Evolutionary conservation across 2,797 vertebrate genomes (phyloP), one percentile per base, ranked within the genome.

Genomic region (Pseudochromis fuscus): DNA sequence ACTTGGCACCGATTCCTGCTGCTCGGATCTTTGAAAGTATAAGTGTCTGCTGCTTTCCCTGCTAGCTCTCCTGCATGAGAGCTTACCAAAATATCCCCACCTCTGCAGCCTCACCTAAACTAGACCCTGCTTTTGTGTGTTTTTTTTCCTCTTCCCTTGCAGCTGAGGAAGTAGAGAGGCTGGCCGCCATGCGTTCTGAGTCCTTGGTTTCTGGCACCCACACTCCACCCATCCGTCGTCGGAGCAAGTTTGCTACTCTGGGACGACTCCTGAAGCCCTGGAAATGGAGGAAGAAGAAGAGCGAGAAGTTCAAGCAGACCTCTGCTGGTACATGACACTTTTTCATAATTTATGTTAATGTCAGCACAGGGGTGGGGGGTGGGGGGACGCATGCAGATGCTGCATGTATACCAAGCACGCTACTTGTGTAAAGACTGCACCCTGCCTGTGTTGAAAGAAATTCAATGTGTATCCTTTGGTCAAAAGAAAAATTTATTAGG

Each of bases 201-300:
- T 97, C 98, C 61, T 80, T 97, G 4, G 92, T 98, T 75, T 96
- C 97, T 13, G 95, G 96, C 15, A 95, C 96, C 68, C 98, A 98
- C 92, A 98, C 96, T 0, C 96, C 96, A 13, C 98, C 98, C 1
- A 97, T 97, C 77, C 95, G 96, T 45, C 94, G 95, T 72, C 94
- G 96, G 84, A 98, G 97, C 94, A 98, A 97, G 85, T 96, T 99
- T 61, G 96, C 97, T 76, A 96, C 96, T 61, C 94, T 99, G 3
- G 97, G 97, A 46, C 96, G 97, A 76, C 92, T 99, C 84, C 98
- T 99, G 91, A 99, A 99, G 84, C 98, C 98, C 33, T 99, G 98
- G 98, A 99, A 99, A 79, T 99, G 98, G 98, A 96, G 97, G 91
- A 99, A 99, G 96, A 99, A 97, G 95, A 99, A 98, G 95, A 99